phyloP scores from a whole-genome alignment of 2,888 invertebrate species.

The Andrena flavipes region DNA sequence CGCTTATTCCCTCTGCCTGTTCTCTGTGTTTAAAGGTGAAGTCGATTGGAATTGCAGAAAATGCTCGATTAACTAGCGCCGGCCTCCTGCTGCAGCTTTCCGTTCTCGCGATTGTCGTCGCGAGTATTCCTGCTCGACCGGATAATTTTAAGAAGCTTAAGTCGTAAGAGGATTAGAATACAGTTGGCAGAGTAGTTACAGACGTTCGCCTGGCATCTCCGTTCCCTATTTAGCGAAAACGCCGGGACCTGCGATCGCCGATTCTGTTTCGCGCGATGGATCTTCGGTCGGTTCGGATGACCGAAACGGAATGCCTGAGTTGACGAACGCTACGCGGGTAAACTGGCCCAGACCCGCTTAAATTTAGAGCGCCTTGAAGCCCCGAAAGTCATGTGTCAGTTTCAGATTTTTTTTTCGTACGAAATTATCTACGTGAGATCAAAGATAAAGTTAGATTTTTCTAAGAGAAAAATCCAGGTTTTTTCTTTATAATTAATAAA shows the following conservation, averaged over 20 bases:
- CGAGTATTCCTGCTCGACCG: slow-evolving; percentile 22
- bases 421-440: too few species aligned
- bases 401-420: too few species aligned
- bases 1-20: not conserved
- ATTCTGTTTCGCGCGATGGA: not conserved
- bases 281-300: not conserved
- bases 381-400: too few species aligned
- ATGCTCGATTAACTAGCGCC: slow-evolving; percentile 14
- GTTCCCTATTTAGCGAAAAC: not conserved
- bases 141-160: slow-evolving; percentile 48
- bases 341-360: too few species aligned
- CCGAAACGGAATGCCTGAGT: too few species aligned
- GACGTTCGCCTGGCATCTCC: slow-evolving; percentile 5
- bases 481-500: too few species aligned
- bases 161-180: slow-evolving; percentile 28
- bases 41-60: not conserved
- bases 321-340: too few species aligned
- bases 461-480: too few species aligned
- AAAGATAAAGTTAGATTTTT: too few species aligned
- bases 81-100: slow-evolving; percentile 1
- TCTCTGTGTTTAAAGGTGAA: not conserved
- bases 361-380: too few species aligned
- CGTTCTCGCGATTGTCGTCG: slow-evolving; percentile 3
- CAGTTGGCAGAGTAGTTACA: slow-evolving; percentile 11
- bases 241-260: not conserved